Base-by-base conservation (phyloP, 2,888 invertebrate species). In the Pheosia gnoma region DNA sequence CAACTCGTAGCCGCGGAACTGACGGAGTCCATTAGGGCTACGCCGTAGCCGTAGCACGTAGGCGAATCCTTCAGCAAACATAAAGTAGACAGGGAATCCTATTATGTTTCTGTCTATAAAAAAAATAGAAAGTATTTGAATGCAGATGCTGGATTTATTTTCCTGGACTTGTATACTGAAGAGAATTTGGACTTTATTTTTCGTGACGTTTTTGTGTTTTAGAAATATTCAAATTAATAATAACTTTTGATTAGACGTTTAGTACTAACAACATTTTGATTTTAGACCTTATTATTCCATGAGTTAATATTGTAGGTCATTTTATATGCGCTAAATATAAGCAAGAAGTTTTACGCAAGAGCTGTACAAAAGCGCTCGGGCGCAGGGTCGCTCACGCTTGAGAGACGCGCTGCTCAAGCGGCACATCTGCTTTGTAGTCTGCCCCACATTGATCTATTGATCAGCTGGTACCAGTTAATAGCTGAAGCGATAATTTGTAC, bases 21-120 rank as follows among this genome's bases (percentile, higher is more conserved):
- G 71, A 71, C 74, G 67, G 70, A 59, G 36, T 45, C 69, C 65
- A 67, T 71, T 71, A 71, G 63, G 41, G 65, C 78, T 77, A 77
- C 75, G 75, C 60, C 72, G 75, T 77, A 76, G 73, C 69, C 66
- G 65, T 72, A 66, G 59, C 67, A 71, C 65, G 63, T 75, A 66
- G 59, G 58, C 59, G 62, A 65, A 71, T 72, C 62, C 71, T 67
- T 58, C 62, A 39, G 52, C 64, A 41, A 67, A 69, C 69, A 71
- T 69, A 66, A 74, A 74, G 66, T 65, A 68, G 63, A 63, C 66
- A 68, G 65, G 57, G 36, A 11, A 55, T n/a, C 3, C 13, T 56
- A n/a, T 56, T 41, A 56, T 39, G 41, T 41, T 53, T 10, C n/a
- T n/a, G n/a, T n/a, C n/a, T n/a, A n/a, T n/a, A n/a, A n/a, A n/a